phyloP scores from a whole-genome alignment of 2,888 invertebrate genomes.

The Synanthedon tipuliformis region DNA sequence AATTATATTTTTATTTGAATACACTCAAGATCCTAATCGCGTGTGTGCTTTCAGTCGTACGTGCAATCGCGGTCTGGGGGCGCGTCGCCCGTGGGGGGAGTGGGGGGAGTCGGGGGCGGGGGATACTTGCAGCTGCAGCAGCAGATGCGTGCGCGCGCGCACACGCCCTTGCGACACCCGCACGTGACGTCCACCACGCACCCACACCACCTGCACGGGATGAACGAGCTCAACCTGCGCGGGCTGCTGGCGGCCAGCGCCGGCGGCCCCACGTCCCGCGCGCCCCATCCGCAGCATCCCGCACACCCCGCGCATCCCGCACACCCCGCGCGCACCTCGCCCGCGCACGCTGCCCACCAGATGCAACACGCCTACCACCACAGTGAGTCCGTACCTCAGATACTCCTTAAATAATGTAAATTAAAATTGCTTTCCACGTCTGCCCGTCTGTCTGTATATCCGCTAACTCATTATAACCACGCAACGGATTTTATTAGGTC shows the following conservation, averaged over 20 bases:
- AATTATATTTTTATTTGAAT: too few relatives aligned
- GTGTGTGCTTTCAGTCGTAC: conserved; percentile 28
- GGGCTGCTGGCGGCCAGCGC: conserved; percentile 50
- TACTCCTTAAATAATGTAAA: too few relatives aligned
- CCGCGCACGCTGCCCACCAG: not conserved
- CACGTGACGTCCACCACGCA: conserved; percentile 76
- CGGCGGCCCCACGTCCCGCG: conserved; percentile 16
- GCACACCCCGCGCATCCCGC: conserved; percentile 9
- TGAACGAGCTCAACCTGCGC: conserved; percentile 61
- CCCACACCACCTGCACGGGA: conserved; percentile 71
- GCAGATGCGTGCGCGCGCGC: conserved; percentile 31
- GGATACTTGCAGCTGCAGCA: conserved; percentile 15
- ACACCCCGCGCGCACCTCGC: conserved; percentile 10
- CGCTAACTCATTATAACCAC: too few relatives aligned
- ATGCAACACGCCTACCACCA: conserved; percentile 55
- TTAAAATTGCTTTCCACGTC: too few relatives aligned
- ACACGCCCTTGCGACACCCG: conserved; percentile 64
- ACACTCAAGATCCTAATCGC: too few relatives aligned
- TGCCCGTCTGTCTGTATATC: too few relatives aligned
- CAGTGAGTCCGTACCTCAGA: conserved; percentile 26
- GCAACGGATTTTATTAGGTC: too few relatives aligned
- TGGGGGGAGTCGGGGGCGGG: conserved; percentile 15
- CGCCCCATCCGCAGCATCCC: conserved; percentile 11
- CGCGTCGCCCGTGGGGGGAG: conserved; percentile 10
- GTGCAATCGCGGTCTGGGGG: conserved; percentile 21